These are phyloP conservation scores for Tokudaia tokunoshimensis DNA, from an alignment of 2,797 vertebrate species.

Conservation along the genomic window DNA sequence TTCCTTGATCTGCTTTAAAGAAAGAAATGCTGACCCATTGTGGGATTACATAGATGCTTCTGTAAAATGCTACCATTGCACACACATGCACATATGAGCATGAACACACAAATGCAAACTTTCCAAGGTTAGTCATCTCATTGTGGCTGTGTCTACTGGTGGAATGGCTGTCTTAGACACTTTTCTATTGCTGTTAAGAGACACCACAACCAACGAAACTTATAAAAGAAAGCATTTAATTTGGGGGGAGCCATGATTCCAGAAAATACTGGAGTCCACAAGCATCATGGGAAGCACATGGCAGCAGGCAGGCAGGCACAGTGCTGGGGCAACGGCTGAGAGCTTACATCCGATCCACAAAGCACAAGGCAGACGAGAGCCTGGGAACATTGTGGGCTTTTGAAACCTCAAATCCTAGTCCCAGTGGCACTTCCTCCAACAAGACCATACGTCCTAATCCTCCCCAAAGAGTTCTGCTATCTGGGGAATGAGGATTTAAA, in stretches of 20 bases:
- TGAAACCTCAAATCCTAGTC: neutral
- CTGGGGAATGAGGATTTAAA: neutral
- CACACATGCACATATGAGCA: no score
- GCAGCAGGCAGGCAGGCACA: neutral
- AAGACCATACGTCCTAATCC: neutral
- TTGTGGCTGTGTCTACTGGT: neutral
- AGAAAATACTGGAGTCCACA: neutral
- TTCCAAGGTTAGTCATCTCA: neutral
- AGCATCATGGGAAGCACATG: neutral
- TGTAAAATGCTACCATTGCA: neutral
- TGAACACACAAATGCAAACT: neutral
- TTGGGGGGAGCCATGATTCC: neutral
- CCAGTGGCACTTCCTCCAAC: neutral
- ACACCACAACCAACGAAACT: neutral
- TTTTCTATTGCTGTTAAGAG: neutral
- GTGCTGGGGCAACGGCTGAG: neutral
- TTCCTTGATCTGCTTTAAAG: slow-evolving; percentile 5
- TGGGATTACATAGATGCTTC: neutral
- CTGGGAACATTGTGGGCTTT: neutral
- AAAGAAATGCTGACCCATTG: neutral
- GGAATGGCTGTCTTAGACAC: neutral
- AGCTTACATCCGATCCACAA: neutral
- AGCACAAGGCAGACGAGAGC: neutral
- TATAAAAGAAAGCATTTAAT: neutral
- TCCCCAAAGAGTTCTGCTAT: neutral